Evolutionary conservation across 2,888 invertebrate genomes (phyloP).

Genomic region (Polymixis flavicincta): DNA sequence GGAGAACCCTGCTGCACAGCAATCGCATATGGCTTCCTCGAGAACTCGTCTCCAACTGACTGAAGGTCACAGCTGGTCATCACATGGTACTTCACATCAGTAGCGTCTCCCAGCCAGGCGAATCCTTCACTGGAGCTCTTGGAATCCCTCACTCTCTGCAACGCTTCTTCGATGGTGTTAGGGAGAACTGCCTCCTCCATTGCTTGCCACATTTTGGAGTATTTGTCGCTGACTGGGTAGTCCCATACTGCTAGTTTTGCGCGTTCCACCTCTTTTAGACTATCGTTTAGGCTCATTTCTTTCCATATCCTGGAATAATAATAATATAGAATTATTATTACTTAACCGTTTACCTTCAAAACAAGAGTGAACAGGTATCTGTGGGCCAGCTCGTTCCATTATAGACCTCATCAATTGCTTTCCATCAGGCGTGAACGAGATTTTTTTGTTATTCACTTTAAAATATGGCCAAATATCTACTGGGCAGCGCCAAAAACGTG

Average conservation of each 20-base stretch:
- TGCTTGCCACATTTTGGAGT: slow-evolving; percentile 99
- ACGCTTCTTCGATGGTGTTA: slow-evolving; percentile 94
- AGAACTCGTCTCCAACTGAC: slow-evolving; percentile 98
- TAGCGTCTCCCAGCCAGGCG: slow-evolving; percentile 98
- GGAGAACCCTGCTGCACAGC: slow-evolving; percentile 99
- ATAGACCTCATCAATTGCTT: too few relatives aligned
- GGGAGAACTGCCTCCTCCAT: slow-evolving; percentile 97
- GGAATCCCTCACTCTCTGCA: slow-evolving; percentile 92
- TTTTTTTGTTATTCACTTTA: background rate
- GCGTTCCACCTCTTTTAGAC: slow-evolving; percentile 96
- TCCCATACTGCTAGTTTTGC: slow-evolving; percentile 99
- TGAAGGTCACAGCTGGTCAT: slow-evolving; percentile 97
- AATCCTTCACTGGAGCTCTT: slow-evolving; percentile 94
- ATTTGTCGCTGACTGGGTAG: slow-evolving; percentile 99
- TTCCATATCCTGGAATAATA: slow-evolving; percentile 96
- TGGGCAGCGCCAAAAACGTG: background rate
- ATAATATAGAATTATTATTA: background rate
- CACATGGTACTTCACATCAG: slow-evolving; percentile 94
- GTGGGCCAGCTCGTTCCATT: too few relatives aligned
- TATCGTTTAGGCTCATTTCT: slow-evolving; percentile 98
- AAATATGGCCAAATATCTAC: background rate
- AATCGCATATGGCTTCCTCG: slow-evolving; percentile 98
- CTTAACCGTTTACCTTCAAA: too few relatives aligned
- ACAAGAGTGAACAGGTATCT: too few relatives aligned
- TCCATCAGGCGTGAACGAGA: too few relatives aligned